These are phyloP conservation scores for Ips nitidus DNA, from an alignment of 1,140 invertebrate genomes.

Conservation along the genomic window DNA sequence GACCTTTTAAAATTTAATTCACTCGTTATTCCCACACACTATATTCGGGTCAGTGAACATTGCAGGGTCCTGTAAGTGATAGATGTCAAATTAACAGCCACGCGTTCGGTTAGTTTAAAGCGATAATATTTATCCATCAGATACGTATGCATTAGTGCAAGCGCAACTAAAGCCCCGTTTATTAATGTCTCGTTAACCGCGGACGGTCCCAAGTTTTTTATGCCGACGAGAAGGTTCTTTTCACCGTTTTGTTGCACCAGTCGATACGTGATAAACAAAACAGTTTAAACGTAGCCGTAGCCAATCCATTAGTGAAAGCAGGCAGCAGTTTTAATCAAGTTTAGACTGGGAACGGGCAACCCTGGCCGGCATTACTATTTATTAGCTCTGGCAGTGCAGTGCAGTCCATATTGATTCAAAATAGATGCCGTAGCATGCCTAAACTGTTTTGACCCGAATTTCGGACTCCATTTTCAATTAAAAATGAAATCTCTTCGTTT, in stretches of 20 bases:
- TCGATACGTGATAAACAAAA: no score
- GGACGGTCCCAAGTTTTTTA: no score
- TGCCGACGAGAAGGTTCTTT: no score
- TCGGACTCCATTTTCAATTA: slow-evolving; percentile 6
- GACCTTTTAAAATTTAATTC: slow-evolving; percentile 7
- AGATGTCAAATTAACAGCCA: slow-evolving; percentile 1
- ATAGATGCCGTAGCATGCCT: slow-evolving; percentile 11
- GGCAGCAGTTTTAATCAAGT: slow-evolving; percentile 24
- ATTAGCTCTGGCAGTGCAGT: slow-evolving; percentile 17
- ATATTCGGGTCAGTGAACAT: background rate
- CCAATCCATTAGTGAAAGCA: slow-evolving; percentile 12
- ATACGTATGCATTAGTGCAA: no score
- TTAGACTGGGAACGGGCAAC: slow-evolving; percentile 19
- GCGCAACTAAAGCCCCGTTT: no score
- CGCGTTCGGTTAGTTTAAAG: background rate
- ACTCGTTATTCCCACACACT: slow-evolving; percentile 1
- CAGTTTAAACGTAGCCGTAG: background rate
- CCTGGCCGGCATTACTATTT: slow-evolving; percentile 21
- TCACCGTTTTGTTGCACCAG: no score
- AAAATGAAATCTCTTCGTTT: slow-evolving; percentile 6
- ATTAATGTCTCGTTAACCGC: no score
- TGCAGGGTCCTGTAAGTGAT: slow-evolving; percentile 4
- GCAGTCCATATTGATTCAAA: slow-evolving; percentile 24
- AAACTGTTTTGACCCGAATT: slow-evolving; percentile 5
- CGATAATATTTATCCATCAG: background rate